These are phyloP conservation scores for Lycophotia porphyrea DNA, from an alignment of 2,888 invertebrate genomes.

Conservation along the genomic window DNA sequence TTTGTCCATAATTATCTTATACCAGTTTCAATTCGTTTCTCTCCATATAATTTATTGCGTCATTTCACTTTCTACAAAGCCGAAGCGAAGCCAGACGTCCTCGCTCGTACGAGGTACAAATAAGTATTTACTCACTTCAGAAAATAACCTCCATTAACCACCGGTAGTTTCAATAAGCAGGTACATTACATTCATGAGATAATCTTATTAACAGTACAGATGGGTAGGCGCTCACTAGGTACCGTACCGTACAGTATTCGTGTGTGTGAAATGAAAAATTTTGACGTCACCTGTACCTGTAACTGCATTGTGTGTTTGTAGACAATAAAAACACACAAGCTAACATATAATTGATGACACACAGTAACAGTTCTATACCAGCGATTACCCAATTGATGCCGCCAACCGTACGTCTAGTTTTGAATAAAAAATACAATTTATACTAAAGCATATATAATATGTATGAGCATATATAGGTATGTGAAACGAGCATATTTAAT, in stretches of 20 bases:
- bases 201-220: constrained; percentile 46
- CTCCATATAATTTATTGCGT: constrained; percentile 21
- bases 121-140: constrained; percentile 2
- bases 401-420: no score
- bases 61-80: constrained; percentile 6
- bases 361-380: constrained; percentile 1
- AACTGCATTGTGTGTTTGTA: background rate
- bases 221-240: background rate
- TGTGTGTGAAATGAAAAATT: background rate
- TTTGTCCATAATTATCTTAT: background rate
- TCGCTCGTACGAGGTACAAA: constrained; percentile 10
- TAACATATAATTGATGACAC: background rate
- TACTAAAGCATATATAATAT: no score
- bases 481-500: no score
- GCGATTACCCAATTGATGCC: no score
- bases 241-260: no score
- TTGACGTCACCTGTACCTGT: constrained; percentile 13
- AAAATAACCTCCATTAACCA: constrained; percentile 25
- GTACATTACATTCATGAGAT: constrained; percentile 12
- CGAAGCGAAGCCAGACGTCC: constrained; percentile 30
- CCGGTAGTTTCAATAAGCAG: constrained; percentile 53
- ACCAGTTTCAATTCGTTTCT: background rate
- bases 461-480: no score
- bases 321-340: constrained; percentile 8
- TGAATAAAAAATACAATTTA: no score